Evolutionary conservation across 2,888 invertebrate genomes (phyloP).

Genomic region (Acrobasis repandana): DNA sequence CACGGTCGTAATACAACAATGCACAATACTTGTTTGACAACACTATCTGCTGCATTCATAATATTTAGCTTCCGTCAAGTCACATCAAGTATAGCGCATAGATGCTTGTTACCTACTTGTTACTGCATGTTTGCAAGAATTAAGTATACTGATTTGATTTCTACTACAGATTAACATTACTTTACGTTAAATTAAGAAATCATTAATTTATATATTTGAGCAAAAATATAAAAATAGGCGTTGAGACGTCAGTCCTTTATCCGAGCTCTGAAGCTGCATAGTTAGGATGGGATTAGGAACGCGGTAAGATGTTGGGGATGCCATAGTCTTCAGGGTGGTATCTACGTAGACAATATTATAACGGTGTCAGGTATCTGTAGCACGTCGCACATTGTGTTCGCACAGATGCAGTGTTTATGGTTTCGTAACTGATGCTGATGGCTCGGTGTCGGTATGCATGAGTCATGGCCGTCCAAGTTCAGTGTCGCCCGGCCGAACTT

Average conservation of each 20-base stretch:
- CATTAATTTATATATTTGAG: too few relatives aligned
- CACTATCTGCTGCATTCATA: constrained; percentile 20
- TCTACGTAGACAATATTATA: constrained; percentile 43
- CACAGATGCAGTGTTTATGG: constrained; percentile 74
- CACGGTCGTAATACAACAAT: constrained; percentile 27
- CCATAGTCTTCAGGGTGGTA: neutral
- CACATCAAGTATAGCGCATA: neutral
- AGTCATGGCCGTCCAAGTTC: constrained; percentile 81
- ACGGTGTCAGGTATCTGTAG: constrained; percentile 36
- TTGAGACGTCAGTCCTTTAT: too few relatives aligned
- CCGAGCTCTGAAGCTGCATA: too few relatives aligned
- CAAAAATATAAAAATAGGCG: too few relatives aligned
- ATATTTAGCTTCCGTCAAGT: constrained; percentile 20
- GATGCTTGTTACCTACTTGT: neutral
- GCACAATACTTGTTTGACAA: constrained; percentile 25
- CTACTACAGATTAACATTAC: too few relatives aligned
- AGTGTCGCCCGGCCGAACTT: constrained; percentile 80
- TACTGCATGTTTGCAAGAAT: too few relatives aligned
- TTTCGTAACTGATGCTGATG: constrained; percentile 73
- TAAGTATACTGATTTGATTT: too few relatives aligned
- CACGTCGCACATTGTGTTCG: constrained; percentile 47
- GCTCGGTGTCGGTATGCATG: constrained; percentile 51
- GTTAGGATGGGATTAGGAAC: too few relatives aligned
- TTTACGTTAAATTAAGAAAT: too few relatives aligned
- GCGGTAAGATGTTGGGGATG: too few relatives aligned